Percentiles rank a stretch among this genome's conserved stretches.
These are phyloP conservation scores for Cybosia mesomella DNA, from an alignment of 2,888 invertebrate species.

Conservation along the genomic window DNA sequence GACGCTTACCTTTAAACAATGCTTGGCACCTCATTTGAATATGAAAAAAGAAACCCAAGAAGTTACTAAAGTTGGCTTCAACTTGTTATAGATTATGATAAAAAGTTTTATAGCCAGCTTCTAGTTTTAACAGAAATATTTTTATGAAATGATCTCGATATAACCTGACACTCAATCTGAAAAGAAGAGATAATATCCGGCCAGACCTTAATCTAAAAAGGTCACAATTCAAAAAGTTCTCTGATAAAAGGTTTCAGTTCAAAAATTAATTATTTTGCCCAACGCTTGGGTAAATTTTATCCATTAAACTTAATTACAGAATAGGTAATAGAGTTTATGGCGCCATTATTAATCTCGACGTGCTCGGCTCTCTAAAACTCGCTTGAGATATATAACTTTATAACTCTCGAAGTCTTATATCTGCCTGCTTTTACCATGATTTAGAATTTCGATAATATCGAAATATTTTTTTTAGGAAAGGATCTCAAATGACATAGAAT, in stretches of 20 bases:
- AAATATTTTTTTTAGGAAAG: neutral
- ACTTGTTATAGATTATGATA: conserved; percentile 11
- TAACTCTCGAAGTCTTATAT: conserved; percentile 30
- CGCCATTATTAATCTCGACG: conserved; percentile 76
- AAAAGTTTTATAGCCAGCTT: conserved; percentile 5
- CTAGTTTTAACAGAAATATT: conserved; percentile 11
- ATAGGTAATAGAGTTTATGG: conserved; percentile 77
- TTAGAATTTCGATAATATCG: conserved; percentile 8
- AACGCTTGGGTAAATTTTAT: conserved; percentile 74
- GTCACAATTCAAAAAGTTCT: conserved; percentile 50
- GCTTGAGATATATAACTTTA: conserved; percentile 61
- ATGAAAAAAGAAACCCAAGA: neutral
- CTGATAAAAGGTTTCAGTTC: conserved; percentile 54
- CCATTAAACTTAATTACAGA: conserved; percentile 79
- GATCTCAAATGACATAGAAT: neutral
- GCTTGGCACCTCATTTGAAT: neutral
- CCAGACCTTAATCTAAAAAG: conserved; percentile 34
- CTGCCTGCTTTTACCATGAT: conserved; percentile 17
- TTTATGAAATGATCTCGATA: conserved; percentile 16
- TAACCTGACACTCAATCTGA: conserved; percentile 15
- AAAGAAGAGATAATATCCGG: conserved; percentile 20
- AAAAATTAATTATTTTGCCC: conserved; percentile 72
- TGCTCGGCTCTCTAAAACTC: conserved; percentile 56
- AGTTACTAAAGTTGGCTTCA: conserved; percentile 5
- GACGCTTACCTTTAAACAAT: neutral